Percentiles rank a stretch among this genome's conserved stretches.
phyloP scores from a whole-genome alignment of 2,888 invertebrate species.

The Clitarchus hookeri region DNA sequence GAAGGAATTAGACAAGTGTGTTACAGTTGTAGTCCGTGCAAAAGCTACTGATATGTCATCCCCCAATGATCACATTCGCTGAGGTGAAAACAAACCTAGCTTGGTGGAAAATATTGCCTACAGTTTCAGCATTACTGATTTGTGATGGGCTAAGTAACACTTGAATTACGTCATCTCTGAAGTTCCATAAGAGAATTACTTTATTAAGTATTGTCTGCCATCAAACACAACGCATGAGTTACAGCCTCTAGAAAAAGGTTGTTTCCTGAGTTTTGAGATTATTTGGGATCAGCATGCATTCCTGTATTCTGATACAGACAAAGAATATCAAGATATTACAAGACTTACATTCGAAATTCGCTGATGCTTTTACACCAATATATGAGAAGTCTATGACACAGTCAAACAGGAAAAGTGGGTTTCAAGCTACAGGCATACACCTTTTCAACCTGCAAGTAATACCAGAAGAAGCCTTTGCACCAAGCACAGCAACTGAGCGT shows the following conservation, averaged over 20 bases:
- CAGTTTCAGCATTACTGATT: slow-evolving; percentile 42
- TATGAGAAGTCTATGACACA: no score
- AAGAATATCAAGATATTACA: neutral
- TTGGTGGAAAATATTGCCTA: slow-evolving; percentile 39
- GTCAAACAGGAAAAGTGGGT: no score
- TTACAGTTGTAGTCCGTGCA: slow-evolving; percentile 24
- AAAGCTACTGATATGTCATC: slow-evolving; percentile 26
- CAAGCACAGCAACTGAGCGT: slow-evolving; percentile 4
- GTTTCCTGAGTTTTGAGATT: slow-evolving; percentile 16
- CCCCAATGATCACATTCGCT: slow-evolving; percentile 25
- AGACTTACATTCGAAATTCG: slow-evolving; percentile 4
- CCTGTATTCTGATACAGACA: neutral
- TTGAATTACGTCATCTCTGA: slow-evolving; percentile 43
- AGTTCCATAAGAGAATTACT: slow-evolving; percentile 36
- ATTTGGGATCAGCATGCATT: slow-evolving; percentile 8
- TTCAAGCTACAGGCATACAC: no score
- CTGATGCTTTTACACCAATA: neutral
- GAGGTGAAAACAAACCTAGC: slow-evolving; percentile 24
- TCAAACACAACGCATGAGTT: slow-evolving; percentile 10
- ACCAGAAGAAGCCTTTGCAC: slow-evolving; percentile 15
- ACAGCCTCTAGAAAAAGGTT: neutral
- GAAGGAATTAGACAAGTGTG: neutral
- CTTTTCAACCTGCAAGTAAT: no score
- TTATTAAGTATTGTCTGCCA: slow-evolving; percentile 42
- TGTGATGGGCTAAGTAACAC: slow-evolving; percentile 44